Conservation (phyloP, 2,113 vertebrate genomes). For the Hipposideros armiger region DNA sequence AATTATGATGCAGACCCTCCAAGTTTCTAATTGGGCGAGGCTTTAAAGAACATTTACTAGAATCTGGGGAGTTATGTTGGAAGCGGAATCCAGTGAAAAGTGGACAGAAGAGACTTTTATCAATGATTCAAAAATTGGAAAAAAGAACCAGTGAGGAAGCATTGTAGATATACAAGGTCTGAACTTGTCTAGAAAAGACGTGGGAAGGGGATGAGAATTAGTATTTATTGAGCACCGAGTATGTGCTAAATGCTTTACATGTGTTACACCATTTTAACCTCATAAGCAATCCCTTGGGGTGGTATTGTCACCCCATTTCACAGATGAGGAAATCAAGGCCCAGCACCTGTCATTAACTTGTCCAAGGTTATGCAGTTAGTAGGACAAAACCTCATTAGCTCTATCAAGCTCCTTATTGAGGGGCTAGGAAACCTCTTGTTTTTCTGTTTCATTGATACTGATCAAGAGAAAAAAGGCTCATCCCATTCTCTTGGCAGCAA, state of each 20-base stretch:
- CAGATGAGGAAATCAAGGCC: conserved; percentile 3
- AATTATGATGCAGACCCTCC: neutral
- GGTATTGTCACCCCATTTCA: neutral
- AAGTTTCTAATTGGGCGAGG: neutral
- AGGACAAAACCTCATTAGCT: neutral
- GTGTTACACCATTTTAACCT: neutral
- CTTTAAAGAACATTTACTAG: neutral
- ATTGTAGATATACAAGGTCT: neutral
- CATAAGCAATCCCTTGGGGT: neutral
- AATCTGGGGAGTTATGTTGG: conserved; percentile 6
- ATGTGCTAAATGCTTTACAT: neutral
- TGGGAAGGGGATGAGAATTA: neutral
- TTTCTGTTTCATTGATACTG: conserved; percentile 14
- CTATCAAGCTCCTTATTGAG: neutral
- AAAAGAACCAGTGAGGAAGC: neutral
- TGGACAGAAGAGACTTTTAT: neutral
- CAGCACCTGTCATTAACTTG: neutral
- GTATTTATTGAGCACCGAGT: neutral
- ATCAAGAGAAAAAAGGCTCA: neutral
- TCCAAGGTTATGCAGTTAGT: neutral
- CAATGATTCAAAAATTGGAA: neutral
- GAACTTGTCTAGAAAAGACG: neutral
- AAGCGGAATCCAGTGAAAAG: conserved; percentile 36
- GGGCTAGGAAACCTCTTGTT: neutral
- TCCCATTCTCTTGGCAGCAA: neutral